Conservation (phyloP, 2,888 invertebrate genomes). For the Noctua pronuba region DNA sequence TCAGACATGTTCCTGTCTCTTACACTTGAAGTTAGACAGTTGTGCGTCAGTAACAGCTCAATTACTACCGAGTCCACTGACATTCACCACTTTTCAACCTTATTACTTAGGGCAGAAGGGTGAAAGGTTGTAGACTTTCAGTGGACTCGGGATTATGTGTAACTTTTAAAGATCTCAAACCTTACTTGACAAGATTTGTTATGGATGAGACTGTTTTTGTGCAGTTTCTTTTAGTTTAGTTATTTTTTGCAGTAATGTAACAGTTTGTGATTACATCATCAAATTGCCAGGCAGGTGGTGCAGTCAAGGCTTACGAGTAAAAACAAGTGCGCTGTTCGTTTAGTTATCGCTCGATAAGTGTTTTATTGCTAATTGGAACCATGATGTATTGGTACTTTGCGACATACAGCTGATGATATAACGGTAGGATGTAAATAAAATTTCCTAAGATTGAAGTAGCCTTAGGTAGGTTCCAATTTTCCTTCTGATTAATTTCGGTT, state of each 20-base stretch:
- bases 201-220: not conserved
- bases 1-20: not conserved
- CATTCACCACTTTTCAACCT: no score
- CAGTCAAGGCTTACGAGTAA: slow-evolving; percentile 31
- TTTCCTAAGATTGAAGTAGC: not conserved
- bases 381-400: not conserved
- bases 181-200: not conserved
- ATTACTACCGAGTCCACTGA: no score
- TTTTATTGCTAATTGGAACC: slow-evolving; percentile 50
- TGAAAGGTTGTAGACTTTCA: no score
- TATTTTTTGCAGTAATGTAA: slow-evolving; percentile 22
- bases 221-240: not conserved
- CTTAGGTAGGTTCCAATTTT: not conserved
- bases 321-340: slow-evolving; percentile 10
- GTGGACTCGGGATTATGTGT: no score
- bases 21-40: not conserved
- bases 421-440: no score
- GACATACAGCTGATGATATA: not conserved
- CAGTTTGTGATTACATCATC: slow-evolving; percentile 30
- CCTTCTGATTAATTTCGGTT: not conserved
- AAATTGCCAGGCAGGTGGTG: not conserved
- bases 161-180: not conserved
- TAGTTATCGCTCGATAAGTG: slow-evolving; percentile 26
- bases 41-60: not conserved
- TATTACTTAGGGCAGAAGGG: no score